phyloP scores from a whole-genome alignment of 2,113 vertebrate genomes.

The Hydropotes inermis region DNA sequence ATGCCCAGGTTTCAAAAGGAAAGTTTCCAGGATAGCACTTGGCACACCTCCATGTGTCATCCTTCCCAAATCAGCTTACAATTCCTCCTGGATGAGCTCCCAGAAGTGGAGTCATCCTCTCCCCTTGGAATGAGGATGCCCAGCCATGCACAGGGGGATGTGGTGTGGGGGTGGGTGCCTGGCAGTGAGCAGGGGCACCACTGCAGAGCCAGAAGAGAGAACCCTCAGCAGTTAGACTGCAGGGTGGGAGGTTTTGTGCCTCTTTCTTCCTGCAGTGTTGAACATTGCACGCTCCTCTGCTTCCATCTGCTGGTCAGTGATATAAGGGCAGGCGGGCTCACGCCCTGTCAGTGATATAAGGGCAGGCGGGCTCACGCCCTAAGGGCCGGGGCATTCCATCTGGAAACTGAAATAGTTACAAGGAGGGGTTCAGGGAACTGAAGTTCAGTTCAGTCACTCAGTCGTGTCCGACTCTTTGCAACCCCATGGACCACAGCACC shows the following conservation, averaged over 20 bases:
- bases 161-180: too few relatives aligned
- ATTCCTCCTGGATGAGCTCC: neutral
- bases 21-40: neutral
- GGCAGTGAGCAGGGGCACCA: neutral
- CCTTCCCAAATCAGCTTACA: neutral
- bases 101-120: neutral
- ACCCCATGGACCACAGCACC: too few relatives aligned
- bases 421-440: too few relatives aligned
- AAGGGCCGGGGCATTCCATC: neutral
- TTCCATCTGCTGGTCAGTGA: conserved; percentile 53
- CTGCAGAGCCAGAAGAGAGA: neutral
- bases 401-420: neutral
- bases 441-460: too few relatives aligned
- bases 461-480: too few relatives aligned
- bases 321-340: neutral
- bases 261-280: accelerated
- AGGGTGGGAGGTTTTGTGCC: accelerated
- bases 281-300: neutral
- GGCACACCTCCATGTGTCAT: neutral
- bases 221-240: neutral
- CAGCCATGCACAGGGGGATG: neutral
- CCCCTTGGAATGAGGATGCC: neutral
- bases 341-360: neutral
- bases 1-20: neutral
- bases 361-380: neutral